Conservation (phyloP, 1,140 invertebrate species). For the Aphelenchoides avenae region DNA sequence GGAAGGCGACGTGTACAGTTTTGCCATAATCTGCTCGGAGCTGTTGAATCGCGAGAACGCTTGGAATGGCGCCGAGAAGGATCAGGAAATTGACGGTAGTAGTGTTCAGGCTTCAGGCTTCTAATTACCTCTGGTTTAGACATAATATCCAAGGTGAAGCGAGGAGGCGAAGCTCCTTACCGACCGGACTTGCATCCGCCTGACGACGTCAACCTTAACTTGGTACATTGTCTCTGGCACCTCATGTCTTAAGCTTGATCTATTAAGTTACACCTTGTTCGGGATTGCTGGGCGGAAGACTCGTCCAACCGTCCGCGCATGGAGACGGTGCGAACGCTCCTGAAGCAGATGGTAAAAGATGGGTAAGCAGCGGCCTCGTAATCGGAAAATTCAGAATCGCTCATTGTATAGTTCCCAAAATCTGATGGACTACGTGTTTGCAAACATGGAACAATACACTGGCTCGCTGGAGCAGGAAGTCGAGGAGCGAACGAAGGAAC, state of each 20-base stretch:
- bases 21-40: constrained; percentile 56
- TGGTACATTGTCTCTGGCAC: constrained; percentile 14
- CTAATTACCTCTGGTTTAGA: constrained; percentile 16
- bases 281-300: constrained; percentile 69
- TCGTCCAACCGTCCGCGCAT: constrained; percentile 83
- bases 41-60: constrained; percentile 64
- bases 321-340: constrained; percentile 68
- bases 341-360: constrained; percentile 38
- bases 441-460: constrained; percentile 80
- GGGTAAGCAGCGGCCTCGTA: constrained; percentile 35
- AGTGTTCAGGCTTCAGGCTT: background rate
- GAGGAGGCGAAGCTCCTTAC: constrained; percentile 21
- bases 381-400: constrained; percentile 63
- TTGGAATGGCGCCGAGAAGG: constrained; percentile 39
- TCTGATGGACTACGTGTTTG: constrained; percentile 79
- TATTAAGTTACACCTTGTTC: constrained; percentile 33
- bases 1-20: constrained; percentile 51
- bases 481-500: constrained; percentile 82
- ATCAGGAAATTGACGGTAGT: constrained; percentile 43
- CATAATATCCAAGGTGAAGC: constrained; percentile 31
- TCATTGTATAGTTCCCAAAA: constrained; percentile 69
- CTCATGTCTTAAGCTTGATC: background rate
- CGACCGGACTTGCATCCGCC: constrained; percentile 27
- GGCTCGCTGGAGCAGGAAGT: constrained; percentile 77
- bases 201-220: constrained; percentile 27